Conservation (phyloP, 2,113 vertebrate species). For the Nibea albiflora region DNA sequence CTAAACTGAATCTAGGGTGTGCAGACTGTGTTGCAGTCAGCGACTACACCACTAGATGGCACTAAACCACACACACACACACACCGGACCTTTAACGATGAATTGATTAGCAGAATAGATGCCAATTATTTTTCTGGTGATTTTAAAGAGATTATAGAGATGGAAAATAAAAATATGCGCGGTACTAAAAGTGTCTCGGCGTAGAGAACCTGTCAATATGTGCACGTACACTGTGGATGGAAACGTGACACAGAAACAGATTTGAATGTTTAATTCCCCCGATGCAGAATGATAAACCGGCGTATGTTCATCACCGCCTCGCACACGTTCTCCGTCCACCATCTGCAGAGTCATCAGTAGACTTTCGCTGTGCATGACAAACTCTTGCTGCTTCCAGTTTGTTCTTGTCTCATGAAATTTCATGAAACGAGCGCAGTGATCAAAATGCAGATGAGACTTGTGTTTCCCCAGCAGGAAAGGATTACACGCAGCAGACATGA, state of each 20-base stretch:
- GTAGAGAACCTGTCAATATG: too few species aligned
- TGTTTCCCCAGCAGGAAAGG: slow-evolving; percentile 31
- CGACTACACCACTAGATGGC: too few species aligned
- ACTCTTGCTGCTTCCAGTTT: slow-evolving; percentile 23
- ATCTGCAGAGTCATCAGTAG: slow-evolving; percentile 40
- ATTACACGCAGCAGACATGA: slow-evolving; percentile 19
- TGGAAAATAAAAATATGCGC: too few species aligned
- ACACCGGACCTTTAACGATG: too few species aligned
- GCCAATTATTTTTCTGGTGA: too few species aligned
- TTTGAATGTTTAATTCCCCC: not conserved
- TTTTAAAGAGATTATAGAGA: too few species aligned
- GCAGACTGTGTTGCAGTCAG: too few species aligned
- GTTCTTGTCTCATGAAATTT: slow-evolving; percentile 43
- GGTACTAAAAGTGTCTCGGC: too few species aligned
- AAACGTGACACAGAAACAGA: not conserved
- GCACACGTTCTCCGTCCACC: not conserved
- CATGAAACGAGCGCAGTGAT: slow-evolving; percentile 35
- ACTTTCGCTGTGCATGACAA: slow-evolving; percentile 28
- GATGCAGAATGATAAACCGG: not conserved
- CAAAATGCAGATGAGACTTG: slow-evolving; percentile 38
- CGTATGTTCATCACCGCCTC: not conserved
- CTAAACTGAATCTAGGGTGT: too few species aligned
- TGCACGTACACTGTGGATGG: too few species aligned
- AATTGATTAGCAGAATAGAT: too few species aligned
- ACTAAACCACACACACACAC: too few species aligned